Percentiles rank a stretch among this genome's conserved stretches.
phyloP scores from a whole-genome alignment of 2,888 invertebrate genomes.

The Argyresthia albistria region DNA sequence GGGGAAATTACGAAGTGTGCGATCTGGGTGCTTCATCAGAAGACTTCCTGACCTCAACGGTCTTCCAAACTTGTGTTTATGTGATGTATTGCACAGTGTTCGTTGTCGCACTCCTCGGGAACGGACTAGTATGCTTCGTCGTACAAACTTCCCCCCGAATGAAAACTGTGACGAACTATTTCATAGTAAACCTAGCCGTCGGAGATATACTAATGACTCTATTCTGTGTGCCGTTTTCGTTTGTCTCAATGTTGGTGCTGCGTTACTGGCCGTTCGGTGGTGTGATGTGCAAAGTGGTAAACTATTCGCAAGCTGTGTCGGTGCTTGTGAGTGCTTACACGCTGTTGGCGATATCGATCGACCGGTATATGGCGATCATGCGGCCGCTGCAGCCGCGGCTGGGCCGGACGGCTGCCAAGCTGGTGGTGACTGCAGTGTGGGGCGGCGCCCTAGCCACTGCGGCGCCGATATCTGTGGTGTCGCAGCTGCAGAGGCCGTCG shows the following conservation, averaged over 20 bases:
- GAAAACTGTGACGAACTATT: slow-evolving; percentile 94
- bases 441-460: slow-evolving; percentile 83
- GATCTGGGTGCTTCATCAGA: slow-evolving; percentile 17
- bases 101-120: slow-evolving; percentile 79
- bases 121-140: slow-evolving; percentile 88
- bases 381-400: slow-evolving; percentile 88
- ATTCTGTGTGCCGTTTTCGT: slow-evolving; percentile 93
- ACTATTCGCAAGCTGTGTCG: slow-evolving; percentile 86
- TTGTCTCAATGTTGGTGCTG: slow-evolving; percentile 83
- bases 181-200: slow-evolving; percentile 90
- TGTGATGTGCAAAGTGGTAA: slow-evolving; percentile 85
- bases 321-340: slow-evolving; percentile 92
- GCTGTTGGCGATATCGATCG: slow-evolving; percentile 90
- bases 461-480: slow-evolving; percentile 85
- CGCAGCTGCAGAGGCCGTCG: slow-evolving; percentile 75
- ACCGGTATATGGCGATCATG: slow-evolving; percentile 92
- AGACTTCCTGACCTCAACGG: slow-evolving; percentile 45
- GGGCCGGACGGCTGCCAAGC: slow-evolving; percentile 78
- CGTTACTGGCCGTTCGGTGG: slow-evolving; percentile 92
- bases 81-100: slow-evolving; percentile 81
- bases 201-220: slow-evolving; percentile 93
- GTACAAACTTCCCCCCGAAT: slow-evolving; percentile 87
- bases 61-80: slow-evolving; percentile 78
- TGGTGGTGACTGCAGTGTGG: slow-evolving; percentile 83
- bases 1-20: slow-evolving; percentile 1